Percentiles rank a stretch among this genome's conserved stretches.
Conservation (phyloP, 2,797 vertebrate species). For the Florisuga fusca region DNA sequence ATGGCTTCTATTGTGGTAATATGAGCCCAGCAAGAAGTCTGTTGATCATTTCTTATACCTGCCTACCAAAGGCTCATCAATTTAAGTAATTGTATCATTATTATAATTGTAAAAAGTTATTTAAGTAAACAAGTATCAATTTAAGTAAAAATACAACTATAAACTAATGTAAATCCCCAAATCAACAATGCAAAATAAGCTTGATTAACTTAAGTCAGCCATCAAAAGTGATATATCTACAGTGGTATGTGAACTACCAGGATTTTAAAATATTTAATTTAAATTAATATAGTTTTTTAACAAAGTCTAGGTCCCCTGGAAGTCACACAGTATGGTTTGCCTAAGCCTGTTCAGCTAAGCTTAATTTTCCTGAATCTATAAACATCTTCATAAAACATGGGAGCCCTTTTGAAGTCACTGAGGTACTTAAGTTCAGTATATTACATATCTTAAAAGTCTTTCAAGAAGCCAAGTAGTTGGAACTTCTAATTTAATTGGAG, state of each 20-base stretch:
- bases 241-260: neutral
- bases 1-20: neutral
- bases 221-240: neutral
- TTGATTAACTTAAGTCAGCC: neutral
- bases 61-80: neutral
- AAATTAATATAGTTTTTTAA: neutral
- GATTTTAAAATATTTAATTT: neutral
- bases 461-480: neutral
- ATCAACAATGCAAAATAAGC: neutral
- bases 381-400: neutral
- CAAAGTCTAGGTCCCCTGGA: neutral
- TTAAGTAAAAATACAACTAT: neutral
- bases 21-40: neutral
- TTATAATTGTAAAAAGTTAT: too few species aligned
- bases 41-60: neutral
- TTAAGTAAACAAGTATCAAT: neutral
- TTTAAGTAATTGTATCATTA: neutral
- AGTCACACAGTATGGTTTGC: neutral
- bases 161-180: neutral
- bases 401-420: neutral
- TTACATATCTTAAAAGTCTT: neutral
- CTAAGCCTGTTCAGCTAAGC: neutral
- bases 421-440: neutral
- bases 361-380: neutral
- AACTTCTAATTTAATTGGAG: neutral